Evolutionary conservation across 2,888 invertebrate species (phyloP).

Genomic region (Drosophila birchii): DNA sequence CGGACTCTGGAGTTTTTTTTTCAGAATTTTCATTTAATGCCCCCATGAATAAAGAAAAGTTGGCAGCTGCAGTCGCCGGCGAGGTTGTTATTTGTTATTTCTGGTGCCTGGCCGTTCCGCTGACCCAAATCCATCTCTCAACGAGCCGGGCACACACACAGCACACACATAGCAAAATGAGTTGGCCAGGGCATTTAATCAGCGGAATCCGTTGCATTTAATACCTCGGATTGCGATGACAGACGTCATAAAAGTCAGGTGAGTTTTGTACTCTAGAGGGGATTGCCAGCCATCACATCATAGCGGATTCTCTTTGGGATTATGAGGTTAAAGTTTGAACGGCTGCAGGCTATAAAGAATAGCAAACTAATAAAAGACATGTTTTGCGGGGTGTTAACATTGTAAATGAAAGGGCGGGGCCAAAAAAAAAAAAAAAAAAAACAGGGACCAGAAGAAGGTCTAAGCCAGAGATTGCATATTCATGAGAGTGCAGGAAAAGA

Average conservation of each 20-base stretch:
- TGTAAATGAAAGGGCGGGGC: slow-evolving; percentile 29
- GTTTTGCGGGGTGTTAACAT: slow-evolving; percentile 37
- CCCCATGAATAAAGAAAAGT: slow-evolving; percentile 46
- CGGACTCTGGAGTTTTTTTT: slow-evolving; percentile 27
- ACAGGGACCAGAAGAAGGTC: slow-evolving; percentile 5
- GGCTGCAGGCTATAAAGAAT: slow-evolving; percentile 19
- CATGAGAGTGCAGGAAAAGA: slow-evolving; percentile 32
- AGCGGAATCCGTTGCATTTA: slow-evolving; percentile 43
- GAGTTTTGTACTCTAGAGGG: slow-evolving; percentile 2
- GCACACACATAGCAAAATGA: slow-evolving; percentile 40
- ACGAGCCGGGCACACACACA: slow-evolving; percentile 36
- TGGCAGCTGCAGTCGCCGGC: slow-evolving; percentile 34
- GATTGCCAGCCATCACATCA: not conserved
- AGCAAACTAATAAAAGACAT: slow-evolving; percentile 18
- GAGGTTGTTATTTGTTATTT: slow-evolving; percentile 8
- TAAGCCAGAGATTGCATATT: slow-evolving; percentile 38
- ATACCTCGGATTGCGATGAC: slow-evolving; percentile 28
- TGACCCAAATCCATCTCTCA: slow-evolving; percentile 53
- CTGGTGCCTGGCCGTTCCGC: slow-evolving; percentile 30
- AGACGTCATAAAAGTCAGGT: slow-evolving; percentile 36
- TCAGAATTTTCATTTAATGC: slow-evolving; percentile 45
- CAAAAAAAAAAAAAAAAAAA: no score
- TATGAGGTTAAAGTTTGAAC: slow-evolving; percentile 24
- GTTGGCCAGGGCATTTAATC: slow-evolving; percentile 50
- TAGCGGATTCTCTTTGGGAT: slow-evolving; percentile 27